Base-by-base conservation (phyloP, 2,888 invertebrate species). In the Pristionchus arcanus region DNA sequence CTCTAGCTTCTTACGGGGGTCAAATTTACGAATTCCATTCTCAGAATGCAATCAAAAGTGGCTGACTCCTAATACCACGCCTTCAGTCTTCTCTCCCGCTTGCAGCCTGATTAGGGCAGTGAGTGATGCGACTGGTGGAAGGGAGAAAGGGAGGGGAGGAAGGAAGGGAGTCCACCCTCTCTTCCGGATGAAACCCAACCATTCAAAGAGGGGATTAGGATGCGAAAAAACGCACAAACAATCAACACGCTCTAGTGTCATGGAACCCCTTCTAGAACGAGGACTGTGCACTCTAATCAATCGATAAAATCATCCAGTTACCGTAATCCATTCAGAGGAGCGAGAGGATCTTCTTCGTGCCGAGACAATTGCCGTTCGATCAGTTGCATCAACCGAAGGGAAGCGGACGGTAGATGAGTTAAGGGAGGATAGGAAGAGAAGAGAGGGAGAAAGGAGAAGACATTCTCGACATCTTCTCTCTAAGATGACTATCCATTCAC, bases 401-500 rank as follows among this genome's bases (percentile, higher is more conserved):
- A 42, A 66, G 31, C 11, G 55, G 55, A 87, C 87, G 11, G 63
- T 89, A 37, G 81, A 89, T 4, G 81, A 89, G 21, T 59, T 89
- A 37, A 77, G 63, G 31, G 81, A 37, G 15, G 55, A 34, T 21
- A 55, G 59, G 55, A 77, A 42, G 63, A 59, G 34, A 34, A 55
- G 59, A 34, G 37, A 77, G 13, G 89, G 63, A 7, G 63, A 81
- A 55, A 89, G 53, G 53, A 71, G 63, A 7, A 31, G 89, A 81
- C 49, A 59, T 37, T 77, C 89, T 15, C 49, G 89, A 59, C 89
- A 89, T 11, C 31, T 89, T 19, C 89, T 92, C 21, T 88, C 90
- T 55, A 88, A 98, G 95, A 97, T 98, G 97, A 98, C 98, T 96
- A 97, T 98, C 91, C 97, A 98, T 66, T 98, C 98, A 96, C 96